Base-by-base conservation (phyloP, 2,888 invertebrate species). In the Drosophila trichaetosa region DNA sequence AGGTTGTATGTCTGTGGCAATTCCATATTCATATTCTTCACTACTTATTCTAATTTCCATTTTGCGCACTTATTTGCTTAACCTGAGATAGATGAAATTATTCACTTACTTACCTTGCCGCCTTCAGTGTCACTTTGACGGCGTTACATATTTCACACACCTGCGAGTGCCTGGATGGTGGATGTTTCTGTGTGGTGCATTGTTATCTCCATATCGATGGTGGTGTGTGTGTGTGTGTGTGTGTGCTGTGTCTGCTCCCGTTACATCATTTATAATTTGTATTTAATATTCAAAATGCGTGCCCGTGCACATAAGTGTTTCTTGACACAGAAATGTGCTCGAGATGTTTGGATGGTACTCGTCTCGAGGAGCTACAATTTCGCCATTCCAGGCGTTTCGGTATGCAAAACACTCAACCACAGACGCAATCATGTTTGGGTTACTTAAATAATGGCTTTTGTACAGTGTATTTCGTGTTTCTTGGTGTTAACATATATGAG, bases 261-360 rank as follows among this genome's bases (percentile, higher is more conserved):
- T 56, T 69, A 53, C 60, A 72, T 66, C 52, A 71, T 78, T 71
- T 67, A 74, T 79, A 74, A 84, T 80, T 74, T 70, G 62, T 69
- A 84, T 79, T 79, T 71, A 73, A 76, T 84, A 84, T 84, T 79
- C 80, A 73, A 61, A 68, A 72, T 69, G 66, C 65, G 73, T 73
- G 38, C 59, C 60, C 46, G 21, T 36, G 33, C 62, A 51, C 59
- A 59, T 10, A 59, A 59, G 49, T 34, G 58, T 56, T 56, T n/a
- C 48, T 38, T 21, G 24, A 11, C 24, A 42, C 49, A 34, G 24
- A 57, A 57, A 54, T 48, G 46, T 48, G 46, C 34, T 31, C 4
- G 51, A 51, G 40, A 24, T 38, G 10, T 27, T 52, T 29, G 33
- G 16, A 24, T n/a, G 56, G n/a, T 53, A 16, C 27, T 46, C 36